phyloP scores from a whole-genome alignment of 2,888 invertebrate genomes.

The Saturnia pavonia region DNA sequence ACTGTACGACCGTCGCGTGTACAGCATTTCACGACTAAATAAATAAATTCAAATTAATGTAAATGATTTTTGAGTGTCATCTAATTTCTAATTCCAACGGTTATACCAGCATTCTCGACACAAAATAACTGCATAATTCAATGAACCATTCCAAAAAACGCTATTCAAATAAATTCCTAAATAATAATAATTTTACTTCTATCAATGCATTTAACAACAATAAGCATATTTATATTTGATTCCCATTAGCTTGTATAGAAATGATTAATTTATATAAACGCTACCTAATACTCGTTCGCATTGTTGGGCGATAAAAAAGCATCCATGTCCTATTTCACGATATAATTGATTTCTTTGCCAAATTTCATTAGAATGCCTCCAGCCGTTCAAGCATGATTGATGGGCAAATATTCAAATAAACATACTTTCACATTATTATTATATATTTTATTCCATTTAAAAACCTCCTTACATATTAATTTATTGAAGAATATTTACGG shows the following conservation, averaged over 20 bases:
- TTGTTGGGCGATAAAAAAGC: background rate
- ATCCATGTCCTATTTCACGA: background rate
- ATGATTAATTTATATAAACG: background rate
- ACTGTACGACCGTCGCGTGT: slow-evolving; percentile 7
- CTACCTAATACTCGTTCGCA: background rate
- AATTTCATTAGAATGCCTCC: background rate
- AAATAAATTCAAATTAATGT: slow-evolving; percentile 10
- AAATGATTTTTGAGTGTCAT: background rate
- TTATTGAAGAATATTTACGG: background rate
- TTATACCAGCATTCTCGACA: background rate
- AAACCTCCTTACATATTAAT: background rate
- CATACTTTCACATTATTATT: background rate
- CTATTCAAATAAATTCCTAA: background rate
- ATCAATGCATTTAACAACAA: background rate
- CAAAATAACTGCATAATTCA: background rate
- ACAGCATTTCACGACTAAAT: background rate
- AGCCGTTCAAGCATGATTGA: no score
- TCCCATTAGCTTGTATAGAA: background rate
- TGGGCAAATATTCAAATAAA: background rate
- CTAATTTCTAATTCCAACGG: slow-evolving; percentile 8
- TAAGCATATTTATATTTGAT: background rate
- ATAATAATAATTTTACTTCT: background rate
- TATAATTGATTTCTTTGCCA: background rate
- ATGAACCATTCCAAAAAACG: background rate
- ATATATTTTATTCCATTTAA: background rate